phyloP scores from a whole-genome alignment of 2,113 vertebrate genomes.

The Takifugu bimaculatus region DNA sequence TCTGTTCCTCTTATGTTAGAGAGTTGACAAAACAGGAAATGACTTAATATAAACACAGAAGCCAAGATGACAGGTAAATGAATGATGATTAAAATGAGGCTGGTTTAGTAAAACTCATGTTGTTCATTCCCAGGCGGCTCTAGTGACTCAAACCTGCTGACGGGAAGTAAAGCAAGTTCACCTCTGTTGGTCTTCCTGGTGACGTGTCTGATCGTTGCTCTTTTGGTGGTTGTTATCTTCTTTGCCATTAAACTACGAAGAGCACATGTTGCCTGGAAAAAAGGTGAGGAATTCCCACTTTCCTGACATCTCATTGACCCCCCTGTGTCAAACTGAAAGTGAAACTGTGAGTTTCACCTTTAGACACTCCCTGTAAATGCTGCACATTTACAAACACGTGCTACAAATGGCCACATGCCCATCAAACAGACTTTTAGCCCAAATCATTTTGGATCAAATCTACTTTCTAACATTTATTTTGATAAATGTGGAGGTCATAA shows the following conservation, averaged over 20 bases:
- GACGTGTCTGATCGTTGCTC: slow-evolving; percentile 74
- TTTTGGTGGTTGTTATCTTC: slow-evolving; percentile 83
- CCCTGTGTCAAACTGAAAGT: background rate
- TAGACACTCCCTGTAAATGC: background rate
- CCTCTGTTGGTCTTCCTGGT: slow-evolving; percentile 80
- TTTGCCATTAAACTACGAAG: slow-evolving; percentile 81
- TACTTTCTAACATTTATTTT: too few relatives aligned
- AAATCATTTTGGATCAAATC: too few relatives aligned
- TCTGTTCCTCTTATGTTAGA: background rate
- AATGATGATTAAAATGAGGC: slow-evolving; percentile 18
- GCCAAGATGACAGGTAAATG: slow-evolving; percentile 8
- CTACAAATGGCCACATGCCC: too few relatives aligned
- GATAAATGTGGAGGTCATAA: too few relatives aligned
- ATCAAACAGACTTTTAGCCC: too few relatives aligned
- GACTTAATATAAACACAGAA: too few relatives aligned
- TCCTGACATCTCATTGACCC: background rate
- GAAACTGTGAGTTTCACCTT: background rate
- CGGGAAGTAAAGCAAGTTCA: slow-evolving; percentile 15
- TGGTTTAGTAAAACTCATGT: background rate
- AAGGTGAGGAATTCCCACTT: slow-evolving; percentile 67
- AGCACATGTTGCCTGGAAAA: slow-evolving; percentile 84
- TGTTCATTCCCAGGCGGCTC: slow-evolving; percentile 22
- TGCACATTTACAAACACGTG: too few relatives aligned
- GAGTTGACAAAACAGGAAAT: too few relatives aligned
- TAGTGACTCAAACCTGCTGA: background rate